Base-by-base conservation (phyloP, 2,797 vertebrate genomes). In the Gymnocypris eckloni region DNA sequence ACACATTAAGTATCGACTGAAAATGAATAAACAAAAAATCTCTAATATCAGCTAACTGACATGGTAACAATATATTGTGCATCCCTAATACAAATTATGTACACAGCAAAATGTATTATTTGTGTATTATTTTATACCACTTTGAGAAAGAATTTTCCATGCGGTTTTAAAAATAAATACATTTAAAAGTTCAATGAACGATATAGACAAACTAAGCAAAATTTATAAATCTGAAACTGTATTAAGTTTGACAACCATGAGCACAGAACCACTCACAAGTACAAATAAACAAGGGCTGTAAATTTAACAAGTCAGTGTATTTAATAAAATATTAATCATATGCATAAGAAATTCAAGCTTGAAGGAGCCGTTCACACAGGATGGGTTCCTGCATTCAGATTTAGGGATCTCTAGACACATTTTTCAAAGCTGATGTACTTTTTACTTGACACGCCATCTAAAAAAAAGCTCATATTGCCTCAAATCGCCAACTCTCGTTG, bases 311-410 rank as follows among this genome's bases (percentile, higher is more conserved):
- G 69, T 43, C 20, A 41, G 18, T 11, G 9, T 43, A 43, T 41
- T 70, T 70, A 41, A 70, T 71, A 6, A 71, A 71, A 71, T 71
- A 71, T n/a, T 2, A 71, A 71, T n/a, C 69, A 37, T 37, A 37
- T 67, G 16, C 66, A 67, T 67, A 18, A 67, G 64, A 71, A 43
- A 71, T 71, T 71, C 69, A 43, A 43, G 69, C 39, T 41, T 43
- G 37, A 71, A 71, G 39, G 37, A 71, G 39, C 39, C 4, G 37
- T 71, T 71, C 20, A 71, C 39, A 71, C 69, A 71, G 39, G 39
- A 71, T 11, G 10, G 20, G 28, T 66, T 33, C 41, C 71, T 50
- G 43, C 13, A 28, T 50, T 76, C 48, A 76, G 33, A 76, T 52
- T 13, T 10, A 71, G 39, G 20, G 10, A 71, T 71, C 69, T 71